A percentile compares a stretch with the other conserved stretches of the same genome.
phyloP scores from a whole-genome alignment of 1,140 invertebrate genomes.

The Bactericera cockerelli region DNA sequence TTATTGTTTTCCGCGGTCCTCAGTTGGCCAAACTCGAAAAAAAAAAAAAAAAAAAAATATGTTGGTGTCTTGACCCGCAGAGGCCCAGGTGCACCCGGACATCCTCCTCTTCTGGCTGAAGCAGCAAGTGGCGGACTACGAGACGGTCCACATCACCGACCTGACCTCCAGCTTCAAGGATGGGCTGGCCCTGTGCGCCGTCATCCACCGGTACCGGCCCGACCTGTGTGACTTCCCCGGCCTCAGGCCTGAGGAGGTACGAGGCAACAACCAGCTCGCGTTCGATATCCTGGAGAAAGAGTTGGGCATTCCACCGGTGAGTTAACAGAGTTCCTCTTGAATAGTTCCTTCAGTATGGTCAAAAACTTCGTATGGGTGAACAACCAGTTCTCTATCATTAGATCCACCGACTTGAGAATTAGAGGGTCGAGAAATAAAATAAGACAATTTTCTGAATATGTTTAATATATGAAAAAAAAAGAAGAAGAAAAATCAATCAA shows the following conservation, averaged over 20 bases:
- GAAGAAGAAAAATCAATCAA: too few relatives aligned
- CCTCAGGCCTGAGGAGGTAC: conserved; percentile 43
- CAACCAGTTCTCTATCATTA: too few relatives aligned
- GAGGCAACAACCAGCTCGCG: conserved; percentile 61
- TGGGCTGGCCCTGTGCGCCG: conserved; percentile 64
- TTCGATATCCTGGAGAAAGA: conserved; percentile 68
- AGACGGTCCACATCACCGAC: conserved; percentile 47
- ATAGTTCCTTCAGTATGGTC: too few relatives aligned
- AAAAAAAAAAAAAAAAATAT: too few relatives aligned
- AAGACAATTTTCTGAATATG: too few relatives aligned
- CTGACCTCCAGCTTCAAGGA: conserved; percentile 54
- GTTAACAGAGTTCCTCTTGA: conserved; percentile 12
- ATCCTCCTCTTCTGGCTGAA: conserved; percentile 59
- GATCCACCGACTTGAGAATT: too few relatives aligned
- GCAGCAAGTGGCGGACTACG: conserved; percentile 49
- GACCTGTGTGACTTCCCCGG: conserved; percentile 61
- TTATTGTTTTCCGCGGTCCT: too few relatives aligned
- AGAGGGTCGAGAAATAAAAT: too few relatives aligned
- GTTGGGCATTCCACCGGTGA: conserved; percentile 54
- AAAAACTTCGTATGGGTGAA: too few relatives aligned
- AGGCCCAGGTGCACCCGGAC: conserved; percentile 51
- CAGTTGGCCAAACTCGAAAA: too few relatives aligned
- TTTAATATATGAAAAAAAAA: too few relatives aligned
- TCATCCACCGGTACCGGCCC: conserved; percentile 73
- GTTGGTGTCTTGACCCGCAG: too few relatives aligned